Evolutionary conservation across 2,113 vertebrate species (phyloP).

Genomic region (Sinocyclocheilus maitianheensis): DNA sequence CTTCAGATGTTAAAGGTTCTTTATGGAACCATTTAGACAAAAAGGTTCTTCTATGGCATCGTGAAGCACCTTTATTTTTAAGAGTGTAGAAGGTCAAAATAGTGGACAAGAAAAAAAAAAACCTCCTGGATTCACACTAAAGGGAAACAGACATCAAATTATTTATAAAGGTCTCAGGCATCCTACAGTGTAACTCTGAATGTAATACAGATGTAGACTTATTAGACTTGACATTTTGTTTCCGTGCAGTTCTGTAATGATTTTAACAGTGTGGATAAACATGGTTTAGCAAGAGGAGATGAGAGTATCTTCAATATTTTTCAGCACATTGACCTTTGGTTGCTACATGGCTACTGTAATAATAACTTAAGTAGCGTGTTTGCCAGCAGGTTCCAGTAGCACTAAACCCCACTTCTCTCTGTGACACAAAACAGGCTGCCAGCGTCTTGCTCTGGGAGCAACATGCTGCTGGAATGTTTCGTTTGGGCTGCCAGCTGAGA

Average conservation of each 20-base stretch:
- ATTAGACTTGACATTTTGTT: conserved; percentile 8
- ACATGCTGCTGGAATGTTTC: conserved; percentile 58
- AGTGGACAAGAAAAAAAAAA: neutral
- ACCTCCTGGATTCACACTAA: neutral
- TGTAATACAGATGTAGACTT: conserved; percentile 13
- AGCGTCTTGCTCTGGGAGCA: conserved; percentile 51
- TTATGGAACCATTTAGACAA: too few relatives aligned
- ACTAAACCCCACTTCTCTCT: neutral
- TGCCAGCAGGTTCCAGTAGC: conserved; percentile 38
- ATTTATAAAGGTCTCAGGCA: neutral
- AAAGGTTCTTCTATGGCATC: too few relatives aligned
- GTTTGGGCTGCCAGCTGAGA: conserved; percentile 53
- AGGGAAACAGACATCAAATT: neutral
- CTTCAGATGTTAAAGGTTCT: too few relatives aligned
- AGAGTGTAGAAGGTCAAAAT: too few relatives aligned
- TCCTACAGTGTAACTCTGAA: neutral
- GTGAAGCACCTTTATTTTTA: too few relatives aligned
- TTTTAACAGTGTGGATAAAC: neutral
- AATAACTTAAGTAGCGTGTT: conserved; percentile 40
- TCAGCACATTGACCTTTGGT: conserved; percentile 45
- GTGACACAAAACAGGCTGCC: conserved; percentile 45
- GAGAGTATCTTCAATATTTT: neutral
- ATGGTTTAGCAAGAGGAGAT: neutral
- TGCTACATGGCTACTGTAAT: neutral
- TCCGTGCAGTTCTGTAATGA: neutral